Evolutionary conservation across 2,797 vertebrate genomes (phyloP), one percentile per base, ranked within the genome.

Genomic region (Spheniscus humboldti): DNA sequence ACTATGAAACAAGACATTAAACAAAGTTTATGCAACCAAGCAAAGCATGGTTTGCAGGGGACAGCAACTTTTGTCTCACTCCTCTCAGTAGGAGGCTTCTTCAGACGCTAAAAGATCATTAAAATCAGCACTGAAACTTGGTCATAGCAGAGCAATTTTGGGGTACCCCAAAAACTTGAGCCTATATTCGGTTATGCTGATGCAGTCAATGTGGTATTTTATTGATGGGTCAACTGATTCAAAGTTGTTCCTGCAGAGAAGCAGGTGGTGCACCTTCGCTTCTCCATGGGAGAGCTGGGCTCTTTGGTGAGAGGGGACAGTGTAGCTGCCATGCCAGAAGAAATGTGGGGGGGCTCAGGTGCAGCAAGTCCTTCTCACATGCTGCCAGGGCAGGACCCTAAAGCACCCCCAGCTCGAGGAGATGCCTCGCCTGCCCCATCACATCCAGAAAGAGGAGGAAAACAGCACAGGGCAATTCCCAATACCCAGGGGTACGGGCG

Each of bases 401-500:
- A 23, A 79, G 45, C 13, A 43, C 0, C 13, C 15, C 9, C 4
- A 3, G 0, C 22, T 3, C 0, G 1, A 53, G 63, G 28, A 45
- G 48, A 24, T 56, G 8, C 11, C 48, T 37, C 17, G 14, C 10
- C 24, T 37, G 11, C 25, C 45, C 59, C 6, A 2, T 6, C 35
- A 28, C 56, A 37, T 11, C 39, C 57, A 56, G 52, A 9, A 71
- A 7, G 27, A 60, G 11, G 11, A 48, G 5, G 3, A 22, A 41
- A n/a, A 30, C 37, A 31, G 5, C 1, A 1, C 17, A 17, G 15
- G 7, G 12, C 18, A 20, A 13, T 13, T 13, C 10, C 19, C 9
- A 48, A 1, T 3, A 35, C 30, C 12, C 0, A 0, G 24, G 13
- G 13, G 18, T 9, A 25, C 2, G 3, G 33, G 31, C 13, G 4